phyloP scores from a whole-genome alignment of 2,888 invertebrate genomes.

The Eristalis arbustorum region DNA sequence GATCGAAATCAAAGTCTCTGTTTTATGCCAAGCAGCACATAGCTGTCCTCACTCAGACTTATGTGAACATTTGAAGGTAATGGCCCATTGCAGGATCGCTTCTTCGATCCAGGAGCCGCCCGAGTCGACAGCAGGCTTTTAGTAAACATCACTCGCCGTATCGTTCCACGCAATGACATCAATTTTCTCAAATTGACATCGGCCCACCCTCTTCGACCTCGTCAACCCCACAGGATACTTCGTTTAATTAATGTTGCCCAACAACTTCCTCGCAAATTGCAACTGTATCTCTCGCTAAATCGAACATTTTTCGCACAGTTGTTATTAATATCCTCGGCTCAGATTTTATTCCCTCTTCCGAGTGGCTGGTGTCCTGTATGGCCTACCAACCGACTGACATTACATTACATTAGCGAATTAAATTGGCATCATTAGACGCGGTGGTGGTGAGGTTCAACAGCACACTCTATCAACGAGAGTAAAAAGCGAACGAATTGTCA shows the following conservation, averaged over 20 bases:
- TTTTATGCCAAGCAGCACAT: too few species aligned
- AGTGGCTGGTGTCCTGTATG: slow-evolving; percentile 17
- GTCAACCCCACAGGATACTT: not conserved
- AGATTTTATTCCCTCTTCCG: slow-evolving; percentile 26
- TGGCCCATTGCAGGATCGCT: not conserved
- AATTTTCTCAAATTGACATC: not conserved
- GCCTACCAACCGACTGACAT: slow-evolving; percentile 58
- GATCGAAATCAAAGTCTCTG: too few species aligned
- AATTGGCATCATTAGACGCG: slow-evolving; percentile 70
- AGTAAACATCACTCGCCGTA: not conserved
- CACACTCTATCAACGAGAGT: not conserved
- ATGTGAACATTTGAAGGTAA: not conserved
- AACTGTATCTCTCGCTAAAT: slow-evolving; percentile 34
- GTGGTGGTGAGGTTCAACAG: slow-evolving; percentile 43
- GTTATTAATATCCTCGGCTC: slow-evolving; percentile 47
- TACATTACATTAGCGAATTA: slow-evolving; percentile 71
- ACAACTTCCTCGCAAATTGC: not conserved
- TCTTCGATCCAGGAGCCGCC: not conserved
- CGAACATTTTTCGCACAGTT: slow-evolving; percentile 65
- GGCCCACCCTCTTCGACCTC: not conserved
- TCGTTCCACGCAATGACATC: not conserved
- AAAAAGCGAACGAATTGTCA: slow-evolving; percentile 49
- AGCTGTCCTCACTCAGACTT: not conserved
- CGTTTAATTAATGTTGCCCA: not conserved
- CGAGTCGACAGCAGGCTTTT: not conserved